These are phyloP conservation scores for Heteractis magnifica DNA, from an alignment of 92 coral and sea anemone species.

Conservation along the genomic window DNA sequence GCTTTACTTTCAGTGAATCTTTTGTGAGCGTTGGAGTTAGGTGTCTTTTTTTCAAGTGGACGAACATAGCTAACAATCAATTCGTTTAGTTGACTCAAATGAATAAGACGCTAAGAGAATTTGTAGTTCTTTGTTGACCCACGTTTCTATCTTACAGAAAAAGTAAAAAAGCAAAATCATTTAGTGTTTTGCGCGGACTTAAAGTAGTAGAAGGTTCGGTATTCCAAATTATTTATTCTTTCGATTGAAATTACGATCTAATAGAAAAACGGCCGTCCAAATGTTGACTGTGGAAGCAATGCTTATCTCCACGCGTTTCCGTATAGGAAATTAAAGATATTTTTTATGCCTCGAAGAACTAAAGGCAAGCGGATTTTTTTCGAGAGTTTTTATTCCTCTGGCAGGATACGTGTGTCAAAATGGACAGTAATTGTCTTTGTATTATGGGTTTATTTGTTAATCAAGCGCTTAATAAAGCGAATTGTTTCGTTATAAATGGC, in stretches of 20 bases:
- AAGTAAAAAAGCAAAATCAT: too few relatives aligned
- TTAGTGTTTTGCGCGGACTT: too few relatives aligned
- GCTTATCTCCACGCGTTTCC: conserved; percentile 9
- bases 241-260: neutral
- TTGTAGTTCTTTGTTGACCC: too few relatives aligned
- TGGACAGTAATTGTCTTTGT: neutral
- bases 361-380: neutral
- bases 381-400: neutral
- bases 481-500: neutral
- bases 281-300: neutral
- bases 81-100: too few relatives aligned
- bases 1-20: neutral
- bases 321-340: neutral
- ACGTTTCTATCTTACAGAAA: too few relatives aligned
- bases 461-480: neutral
- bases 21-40: neutral
- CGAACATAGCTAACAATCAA: too few relatives aligned
- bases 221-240: neutral
- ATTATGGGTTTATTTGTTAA: neutral
- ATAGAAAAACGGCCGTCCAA: neutral
- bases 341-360: neutral
- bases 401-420: neutral
- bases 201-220: neutral
- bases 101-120: too few relatives aligned
- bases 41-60: neutral